phyloP scores from a whole-genome alignment of 1,140 invertebrate genomes.

The Drosophila suzukii region DNA sequence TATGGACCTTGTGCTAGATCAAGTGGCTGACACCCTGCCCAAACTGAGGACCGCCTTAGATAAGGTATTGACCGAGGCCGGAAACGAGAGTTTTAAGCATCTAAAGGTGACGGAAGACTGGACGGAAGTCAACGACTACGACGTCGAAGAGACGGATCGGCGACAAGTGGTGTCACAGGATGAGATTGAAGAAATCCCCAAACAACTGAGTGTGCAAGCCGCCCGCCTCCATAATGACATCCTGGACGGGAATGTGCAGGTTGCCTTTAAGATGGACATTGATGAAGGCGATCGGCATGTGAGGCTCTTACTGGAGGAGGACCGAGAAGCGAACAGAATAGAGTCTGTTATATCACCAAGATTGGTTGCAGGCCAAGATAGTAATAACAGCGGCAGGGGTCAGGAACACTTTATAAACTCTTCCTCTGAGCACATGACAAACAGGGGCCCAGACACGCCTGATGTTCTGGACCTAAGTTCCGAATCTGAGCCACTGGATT shows the following conservation, averaged over 20 bases:
- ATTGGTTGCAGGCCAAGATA: neutral
- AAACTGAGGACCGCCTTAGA: conserved; percentile 19
- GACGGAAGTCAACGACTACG: conserved; percentile 18
- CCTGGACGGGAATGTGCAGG: conserved; percentile 14
- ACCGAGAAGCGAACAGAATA: neutral
- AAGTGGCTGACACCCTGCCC: conserved; percentile 13
- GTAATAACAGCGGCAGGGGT: neutral
- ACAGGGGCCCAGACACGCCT: neutral
- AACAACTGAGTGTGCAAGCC: conserved; percentile 7
- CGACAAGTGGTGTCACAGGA: neutral
- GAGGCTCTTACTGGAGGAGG: conserved; percentile 13
- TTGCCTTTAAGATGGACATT: conserved; percentile 33
- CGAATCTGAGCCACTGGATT: neutral
- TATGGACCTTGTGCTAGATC: conserved; percentile 7
- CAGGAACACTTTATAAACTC: neutral
- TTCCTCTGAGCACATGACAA: neutral
- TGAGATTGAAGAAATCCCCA: neutral
- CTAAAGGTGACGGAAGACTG: conserved; percentile 23
- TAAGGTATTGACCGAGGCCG: conserved; percentile 1
- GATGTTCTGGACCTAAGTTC: conserved; percentile 14
- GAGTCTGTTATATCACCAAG: neutral
- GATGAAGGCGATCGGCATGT: conserved; percentile 14
- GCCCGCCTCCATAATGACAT: conserved; percentile 13
- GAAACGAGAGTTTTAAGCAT: neutral
- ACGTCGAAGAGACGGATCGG: neutral